Base-by-base conservation (phyloP, 2,797 vertebrate genomes). In the Hippoglossus hippoglossus region DNA sequence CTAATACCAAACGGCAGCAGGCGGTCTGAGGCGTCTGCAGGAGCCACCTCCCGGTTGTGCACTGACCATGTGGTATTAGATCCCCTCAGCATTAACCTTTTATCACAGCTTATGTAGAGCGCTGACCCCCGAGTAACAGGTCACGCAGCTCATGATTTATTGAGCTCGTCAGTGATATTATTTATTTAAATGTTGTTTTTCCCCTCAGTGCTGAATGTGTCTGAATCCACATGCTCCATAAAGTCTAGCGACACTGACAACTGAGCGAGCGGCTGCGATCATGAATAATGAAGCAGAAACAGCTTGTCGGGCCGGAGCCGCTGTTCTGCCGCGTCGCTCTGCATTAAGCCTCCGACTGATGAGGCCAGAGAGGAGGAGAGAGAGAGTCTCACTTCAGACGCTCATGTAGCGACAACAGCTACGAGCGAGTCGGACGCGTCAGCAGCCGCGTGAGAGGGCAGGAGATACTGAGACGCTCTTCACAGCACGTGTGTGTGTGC, bases 211-310 rank as follows among this genome's bases (percentile, higher is more conserved):
- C 66, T 55, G 36, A 63, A 72, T 19, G 71, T 49, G 70, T 81
- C 80, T 68, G 46, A 80, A 67, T 79, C 73, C 65, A 77, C 55
- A 69, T 78, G 73, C 56, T 63, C 79, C 31, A 64, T 77, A 63
- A 77, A 79, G 63, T 61, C 65, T n/a, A 59, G 25, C 55, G 34
- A 58, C 50, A 52, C 63, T 55, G 78, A 85, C 81, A 66, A 53
- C 62, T 26, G 78, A 70, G 73, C 39, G 51, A 59, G 60, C 64
- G 58, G 76, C 62, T 72, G 58, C 1, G 61, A 41, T 79, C 81
- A 84, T 92, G 67, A 92, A 92, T 89, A 88, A 88, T 92, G 75
- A 78, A 89, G 69, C 77, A 79, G 79, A 56, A 77, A 83, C 89
- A 88, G 86, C 88, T 89, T 87, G 83, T 63, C 50, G 76, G 67